These are phyloP conservation scores for Monodelphis domestica DNA, from an alignment of 2,797 vertebrate species.

Conservation along the genomic window DNA sequence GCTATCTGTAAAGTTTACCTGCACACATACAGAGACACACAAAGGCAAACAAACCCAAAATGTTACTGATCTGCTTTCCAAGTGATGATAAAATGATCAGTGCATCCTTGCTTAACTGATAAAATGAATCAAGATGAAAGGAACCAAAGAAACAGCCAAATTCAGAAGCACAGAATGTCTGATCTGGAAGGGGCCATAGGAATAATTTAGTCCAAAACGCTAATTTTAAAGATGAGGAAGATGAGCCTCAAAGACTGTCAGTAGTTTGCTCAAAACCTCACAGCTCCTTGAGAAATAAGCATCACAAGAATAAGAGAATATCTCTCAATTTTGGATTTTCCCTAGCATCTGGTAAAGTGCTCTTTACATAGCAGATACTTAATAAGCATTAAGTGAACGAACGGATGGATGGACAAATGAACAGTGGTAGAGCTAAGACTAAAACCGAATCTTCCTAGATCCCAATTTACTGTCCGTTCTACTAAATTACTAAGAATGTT, in stretches of 20 bases:
- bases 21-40: background rate
- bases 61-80: conserved; percentile 37
- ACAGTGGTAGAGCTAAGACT: background rate
- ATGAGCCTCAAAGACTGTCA: background rate
- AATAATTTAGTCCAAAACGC: background rate
- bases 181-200: background rate
- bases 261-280: background rate
- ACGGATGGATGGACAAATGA: background rate
- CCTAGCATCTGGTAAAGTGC: background rate
- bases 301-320: background rate
- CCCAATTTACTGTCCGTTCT: background rate
- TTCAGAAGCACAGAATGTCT: background rate
- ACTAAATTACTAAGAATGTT: background rate
- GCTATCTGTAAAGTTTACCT: conserved; percentile 54
- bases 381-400: background rate
- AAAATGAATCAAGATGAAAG: background rate
- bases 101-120: background rate
- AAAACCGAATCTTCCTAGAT: background rate
- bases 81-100: conserved; percentile 4
- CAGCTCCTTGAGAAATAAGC: background rate
- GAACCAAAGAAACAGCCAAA: conserved; percentile 34
- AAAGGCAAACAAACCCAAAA: background rate
- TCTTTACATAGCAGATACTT: background rate
- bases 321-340: background rate
- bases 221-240: no score